These are phyloP conservation scores for Drosophila cracens DNA, from an alignment of 2,888 invertebrate genomes.

Conservation along the genomic window DNA sequence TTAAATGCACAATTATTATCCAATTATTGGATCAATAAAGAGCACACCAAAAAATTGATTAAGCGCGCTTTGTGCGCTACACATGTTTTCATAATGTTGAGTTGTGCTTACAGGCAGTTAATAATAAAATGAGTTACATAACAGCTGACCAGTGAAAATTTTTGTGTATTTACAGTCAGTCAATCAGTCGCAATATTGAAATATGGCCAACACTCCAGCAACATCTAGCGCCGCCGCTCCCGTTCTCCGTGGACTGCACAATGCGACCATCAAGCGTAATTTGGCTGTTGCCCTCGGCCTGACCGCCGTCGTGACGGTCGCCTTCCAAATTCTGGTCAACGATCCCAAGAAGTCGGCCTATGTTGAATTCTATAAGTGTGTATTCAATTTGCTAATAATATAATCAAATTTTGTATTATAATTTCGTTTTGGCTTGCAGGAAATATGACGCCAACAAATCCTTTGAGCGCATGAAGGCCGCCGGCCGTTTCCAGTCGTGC, in stretches of 20 bases:
- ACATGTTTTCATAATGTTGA: not conserved
- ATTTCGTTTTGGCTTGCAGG: conserved; percentile 58
- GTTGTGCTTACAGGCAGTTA: not conserved
- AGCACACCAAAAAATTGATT: not conserved
- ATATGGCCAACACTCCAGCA: conserved; percentile 83
- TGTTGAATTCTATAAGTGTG: conserved; percentile 92
- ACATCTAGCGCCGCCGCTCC: conserved; percentile 86
- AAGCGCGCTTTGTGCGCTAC: not conserved
- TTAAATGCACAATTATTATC: not conserved
- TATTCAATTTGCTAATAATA: conserved; percentile 2
- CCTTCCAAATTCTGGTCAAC: conserved; percentile 86
- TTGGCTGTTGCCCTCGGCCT: conserved; percentile 86
- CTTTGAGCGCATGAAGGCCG: conserved; percentile 84
- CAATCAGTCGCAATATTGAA: conserved; percentile 29
- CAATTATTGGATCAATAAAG: not conserved
- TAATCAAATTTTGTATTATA: not conserved
- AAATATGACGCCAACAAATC: conserved; percentile 84
- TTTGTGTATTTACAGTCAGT: conserved; percentile 21
- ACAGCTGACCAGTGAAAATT: conserved; percentile 42
- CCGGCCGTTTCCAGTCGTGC: conserved; percentile 85
- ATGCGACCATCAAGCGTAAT: conserved; percentile 87
- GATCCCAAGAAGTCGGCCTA: conserved; percentile 87
- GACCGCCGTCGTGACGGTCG: conserved; percentile 84
- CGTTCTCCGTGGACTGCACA: conserved; percentile 89
- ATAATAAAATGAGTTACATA: conserved; percentile 64